Conservation (phyloP, 2,797 vertebrate genomes). For the Cyprinella venusta region DNA sequence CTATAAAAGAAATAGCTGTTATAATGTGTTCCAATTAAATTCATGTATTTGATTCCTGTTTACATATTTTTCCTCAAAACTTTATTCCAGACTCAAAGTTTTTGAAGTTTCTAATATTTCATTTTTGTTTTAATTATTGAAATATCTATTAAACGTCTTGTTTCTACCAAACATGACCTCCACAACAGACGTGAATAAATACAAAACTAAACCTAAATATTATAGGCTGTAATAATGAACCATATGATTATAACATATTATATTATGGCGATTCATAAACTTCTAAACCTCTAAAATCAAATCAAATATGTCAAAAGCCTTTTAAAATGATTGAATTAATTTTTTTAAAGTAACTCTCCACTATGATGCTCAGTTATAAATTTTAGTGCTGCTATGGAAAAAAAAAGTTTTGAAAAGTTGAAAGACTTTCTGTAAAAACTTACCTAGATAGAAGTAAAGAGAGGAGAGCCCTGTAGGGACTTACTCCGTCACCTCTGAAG, state of each 20-base stretch:
- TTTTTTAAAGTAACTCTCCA: not conserved
- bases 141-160: not conserved
- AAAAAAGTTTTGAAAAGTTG: constrained; percentile 1
- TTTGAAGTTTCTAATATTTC: not conserved
- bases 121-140: not conserved
- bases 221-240: not conserved
- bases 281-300: not conserved
- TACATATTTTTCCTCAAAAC: not conserved
- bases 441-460: constrained; percentile 68
- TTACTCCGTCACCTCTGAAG: constrained; percentile 61
- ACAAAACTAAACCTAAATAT: not conserved
- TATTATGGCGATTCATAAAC: not conserved
- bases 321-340: not conserved
- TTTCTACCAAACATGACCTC: not conserved
- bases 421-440: constrained; percentile 38
- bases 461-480: constrained; percentile 61
- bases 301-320: not conserved
- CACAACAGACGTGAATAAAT: not conserved
- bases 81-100: not conserved
- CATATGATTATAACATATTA: not conserved
- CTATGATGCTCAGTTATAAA: not conserved
- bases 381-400: not conserved
- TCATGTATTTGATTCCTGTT: not conserved
- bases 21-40: not conserved
- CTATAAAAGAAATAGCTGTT: not conserved